Conservation (phyloP, 2,113 vertebrate genomes). For the Microtus ochrogaster region DNA sequence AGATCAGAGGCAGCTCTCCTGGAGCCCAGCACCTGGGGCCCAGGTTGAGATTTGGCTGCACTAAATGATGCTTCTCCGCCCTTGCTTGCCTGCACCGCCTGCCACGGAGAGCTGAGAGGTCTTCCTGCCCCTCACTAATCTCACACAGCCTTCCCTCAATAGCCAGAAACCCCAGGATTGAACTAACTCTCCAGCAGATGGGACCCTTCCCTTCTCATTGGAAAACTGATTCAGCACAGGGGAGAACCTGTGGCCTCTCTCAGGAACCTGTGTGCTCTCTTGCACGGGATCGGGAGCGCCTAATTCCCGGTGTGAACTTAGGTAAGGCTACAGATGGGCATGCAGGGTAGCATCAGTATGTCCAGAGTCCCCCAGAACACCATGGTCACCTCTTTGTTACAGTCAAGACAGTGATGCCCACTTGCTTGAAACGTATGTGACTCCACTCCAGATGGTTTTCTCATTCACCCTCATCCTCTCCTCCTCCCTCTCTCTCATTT, state of each 20-base stretch:
- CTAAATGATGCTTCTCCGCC: not conserved
- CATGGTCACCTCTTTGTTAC: slow-evolving; percentile 56
- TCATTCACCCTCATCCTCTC: not conserved
- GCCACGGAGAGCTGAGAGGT: not conserved
- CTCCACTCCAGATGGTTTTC: not conserved
- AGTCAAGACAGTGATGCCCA: not conserved
- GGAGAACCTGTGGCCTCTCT: slow-evolving; percentile 29
- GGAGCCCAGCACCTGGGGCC: not conserved
- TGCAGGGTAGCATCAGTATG: not conserved
- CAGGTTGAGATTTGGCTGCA: not conserved
- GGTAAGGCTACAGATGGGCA: not conserved
- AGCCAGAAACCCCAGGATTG: not conserved
- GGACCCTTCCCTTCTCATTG: not conserved
- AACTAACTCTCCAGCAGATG: not conserved
- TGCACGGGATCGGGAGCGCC: not conserved
- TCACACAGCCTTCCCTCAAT: not conserved
- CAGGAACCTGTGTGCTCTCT: not conserved
- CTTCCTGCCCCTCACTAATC: not conserved
- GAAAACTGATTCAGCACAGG: not conserved
- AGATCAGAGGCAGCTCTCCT: not conserved
- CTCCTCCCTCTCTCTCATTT: too few relatives aligned
- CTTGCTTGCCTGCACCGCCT: not conserved
- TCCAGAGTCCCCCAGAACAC: not conserved
- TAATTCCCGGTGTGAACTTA: not conserved
- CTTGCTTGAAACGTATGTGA: not conserved